Percentiles rank a stretch among this genome's conserved stretches.
phyloP scores from a whole-genome alignment of 2,113 vertebrate species.

The Silurus asotus region DNA sequence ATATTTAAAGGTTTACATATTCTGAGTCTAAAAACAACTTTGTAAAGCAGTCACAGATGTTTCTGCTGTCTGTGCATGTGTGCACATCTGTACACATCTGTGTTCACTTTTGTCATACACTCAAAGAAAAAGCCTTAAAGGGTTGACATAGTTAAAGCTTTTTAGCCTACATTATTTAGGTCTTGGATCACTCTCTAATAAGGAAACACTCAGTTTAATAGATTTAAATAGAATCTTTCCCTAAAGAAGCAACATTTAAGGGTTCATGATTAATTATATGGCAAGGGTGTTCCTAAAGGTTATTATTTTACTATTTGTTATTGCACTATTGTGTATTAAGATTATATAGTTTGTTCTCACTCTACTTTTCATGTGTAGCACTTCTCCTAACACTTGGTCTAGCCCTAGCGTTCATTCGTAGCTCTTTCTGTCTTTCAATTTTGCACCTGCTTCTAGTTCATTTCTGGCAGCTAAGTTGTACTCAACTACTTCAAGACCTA shows the following conservation, averaged over 20 bases:
- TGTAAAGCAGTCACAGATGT: background rate
- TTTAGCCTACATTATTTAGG: background rate
- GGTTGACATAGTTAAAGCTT: background rate
- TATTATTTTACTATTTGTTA: background rate
- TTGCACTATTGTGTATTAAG: background rate
- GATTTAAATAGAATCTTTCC: background rate
- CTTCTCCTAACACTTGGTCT: background rate
- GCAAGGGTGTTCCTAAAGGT: background rate
- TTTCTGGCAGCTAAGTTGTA: background rate
- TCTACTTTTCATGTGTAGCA: background rate
- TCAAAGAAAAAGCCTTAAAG: background rate
- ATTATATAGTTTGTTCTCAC: background rate
- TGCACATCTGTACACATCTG: background rate
- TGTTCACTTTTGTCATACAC: background rate
- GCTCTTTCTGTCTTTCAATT: background rate
- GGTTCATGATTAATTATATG: background rate
- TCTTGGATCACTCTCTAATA: background rate
- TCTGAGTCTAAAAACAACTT: background rate
- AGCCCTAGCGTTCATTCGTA: background rate
- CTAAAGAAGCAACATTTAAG: background rate
- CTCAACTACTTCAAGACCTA: background rate
- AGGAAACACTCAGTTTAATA: background rate
- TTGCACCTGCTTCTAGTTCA: slow-evolving; percentile 1
- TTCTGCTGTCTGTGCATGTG: background rate
- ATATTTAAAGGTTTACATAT: background rate